A percentile compares a stretch with the other conserved stretches of the same genome.
phyloP scores from a whole-genome alignment of 1,140 invertebrate species.

The honey bee (Apis mellifera) region DNA sequence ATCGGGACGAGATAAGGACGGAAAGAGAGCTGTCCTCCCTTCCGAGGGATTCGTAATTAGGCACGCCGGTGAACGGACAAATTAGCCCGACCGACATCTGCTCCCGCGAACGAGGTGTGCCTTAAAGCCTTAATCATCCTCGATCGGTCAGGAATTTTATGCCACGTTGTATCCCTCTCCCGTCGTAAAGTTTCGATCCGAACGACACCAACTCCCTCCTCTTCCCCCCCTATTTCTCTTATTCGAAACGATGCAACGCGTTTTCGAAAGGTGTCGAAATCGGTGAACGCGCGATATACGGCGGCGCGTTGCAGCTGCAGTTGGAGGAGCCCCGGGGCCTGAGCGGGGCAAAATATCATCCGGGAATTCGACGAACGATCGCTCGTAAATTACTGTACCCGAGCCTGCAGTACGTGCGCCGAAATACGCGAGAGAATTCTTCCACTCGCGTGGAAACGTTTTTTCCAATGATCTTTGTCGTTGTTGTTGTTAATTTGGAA shows the following conservation, averaged over 20 bases:
- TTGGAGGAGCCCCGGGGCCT: slow-evolving; percentile 15
- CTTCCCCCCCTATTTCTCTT: background rate
- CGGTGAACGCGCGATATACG: slow-evolving; percentile 46
- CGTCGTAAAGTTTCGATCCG: background rate
- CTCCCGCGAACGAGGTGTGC: background rate
- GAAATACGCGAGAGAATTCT: slow-evolving; percentile 48
- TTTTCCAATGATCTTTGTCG: too few relatives aligned
- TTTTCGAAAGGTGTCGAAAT: slow-evolving; percentile 61
- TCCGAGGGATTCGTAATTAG: slow-evolving; percentile 14
- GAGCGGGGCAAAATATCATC: slow-evolving; percentile 70
- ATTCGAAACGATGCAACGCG: background rate
- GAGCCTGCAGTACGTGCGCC: background rate
- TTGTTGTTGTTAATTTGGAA: background rate
- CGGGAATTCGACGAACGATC: slow-evolving; percentile 69
- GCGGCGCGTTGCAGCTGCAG: slow-evolving; percentile 46
- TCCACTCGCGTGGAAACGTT: background rate
- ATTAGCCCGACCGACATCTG: slow-evolving; percentile 25
- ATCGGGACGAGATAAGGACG: too few relatives aligned
- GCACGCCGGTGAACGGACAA: slow-evolving; percentile 7
- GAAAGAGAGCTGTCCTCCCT: background rate
- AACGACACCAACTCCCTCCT: too few relatives aligned
- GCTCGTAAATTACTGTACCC: slow-evolving; percentile 68
- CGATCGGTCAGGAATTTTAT: background rate
- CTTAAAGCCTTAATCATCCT: background rate
- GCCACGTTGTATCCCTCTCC: too few relatives aligned